Evolutionary conservation across 2,888 invertebrate species (phyloP).

Genomic region (Busseola fusca): DNA sequence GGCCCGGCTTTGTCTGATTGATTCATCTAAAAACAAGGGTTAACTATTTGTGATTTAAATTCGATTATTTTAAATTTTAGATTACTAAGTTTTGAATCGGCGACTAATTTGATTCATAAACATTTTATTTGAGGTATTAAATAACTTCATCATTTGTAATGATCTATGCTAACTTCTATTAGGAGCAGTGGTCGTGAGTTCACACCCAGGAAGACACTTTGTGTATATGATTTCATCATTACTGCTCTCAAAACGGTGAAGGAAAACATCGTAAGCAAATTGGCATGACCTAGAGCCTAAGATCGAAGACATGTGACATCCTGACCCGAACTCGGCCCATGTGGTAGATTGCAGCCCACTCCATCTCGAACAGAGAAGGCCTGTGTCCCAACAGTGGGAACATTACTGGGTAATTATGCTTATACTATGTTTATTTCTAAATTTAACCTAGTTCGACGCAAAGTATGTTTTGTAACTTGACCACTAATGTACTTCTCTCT

Average conservation of each 20-base stretch:
- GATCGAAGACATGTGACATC: not conserved
- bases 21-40: constrained; percentile 59
- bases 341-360: not conserved
- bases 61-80: constrained; percentile 8
- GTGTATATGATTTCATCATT: not conserved
- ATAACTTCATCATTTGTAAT: not conserved
- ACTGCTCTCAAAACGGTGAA: not conserved
- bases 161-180: not conserved
- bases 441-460: not conserved
- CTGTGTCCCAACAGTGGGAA: not conserved
- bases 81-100: not conserved
- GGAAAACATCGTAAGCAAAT: not conserved
- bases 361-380: not conserved
- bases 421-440: not conserved
- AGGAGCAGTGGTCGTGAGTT: not conserved
- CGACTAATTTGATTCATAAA: not conserved
- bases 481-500: not conserved
- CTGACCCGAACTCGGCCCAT: not conserved
- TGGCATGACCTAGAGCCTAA: not conserved
- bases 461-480: not conserved
- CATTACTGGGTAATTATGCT: not conserved
- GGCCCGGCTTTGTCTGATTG: constrained; percentile 59
- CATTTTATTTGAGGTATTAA: not conserved
- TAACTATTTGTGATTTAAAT: not conserved
- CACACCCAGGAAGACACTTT: no score